Evolutionary conservation across 1,140 invertebrate genomes (phyloP), one percentile per base, ranked within the genome.

Genomic region (Aphis gossypii): DNA sequence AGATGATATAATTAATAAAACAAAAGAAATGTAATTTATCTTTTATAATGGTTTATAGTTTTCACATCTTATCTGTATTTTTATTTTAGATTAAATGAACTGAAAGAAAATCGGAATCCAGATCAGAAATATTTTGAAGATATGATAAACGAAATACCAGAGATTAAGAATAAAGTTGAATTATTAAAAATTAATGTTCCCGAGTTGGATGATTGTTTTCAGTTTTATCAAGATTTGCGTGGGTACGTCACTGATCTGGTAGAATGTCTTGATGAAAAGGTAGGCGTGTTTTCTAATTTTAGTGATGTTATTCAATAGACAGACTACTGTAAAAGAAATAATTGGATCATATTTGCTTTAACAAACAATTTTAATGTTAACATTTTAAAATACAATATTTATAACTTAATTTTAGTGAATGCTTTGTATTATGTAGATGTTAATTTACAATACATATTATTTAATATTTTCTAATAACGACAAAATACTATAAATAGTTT

Each of bases 191-290:
- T 95, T 93, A 96, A 96, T 94, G 97, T 96, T 93, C 97, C 97
- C 86, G 96, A 96, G 94, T 96, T 97, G 94, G 97, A 97, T 94
- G 96, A 96, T 94, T 97, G 97, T 95, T 99, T 98, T 96, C 96
- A 97, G 95, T 98, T 99, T 96, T 99, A 99, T 96, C 98, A 99
- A 97, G 98, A 99, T 96, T 97, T 98, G 95, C 97, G 98, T 95
- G 98, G 98, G 95, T 99, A 99, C 97, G 97, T 99, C 95, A 98
- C 97, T 95, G 98, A 99, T 97, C 97, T 99, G 95, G 97, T 99
- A 96, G 99, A 99, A 96, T 99, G 98, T 96, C 97, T 99, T 95
- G 98, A 99, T 94, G 97, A 98, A 96, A 98, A 98, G 97, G 97
- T 98, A 95, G 96, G 94, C 56, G 76, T 86, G 92, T 93, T 93